Base-by-base conservation (phyloP, 64 coral and sea anemone species). In the Anthopleura sola region DNA sequence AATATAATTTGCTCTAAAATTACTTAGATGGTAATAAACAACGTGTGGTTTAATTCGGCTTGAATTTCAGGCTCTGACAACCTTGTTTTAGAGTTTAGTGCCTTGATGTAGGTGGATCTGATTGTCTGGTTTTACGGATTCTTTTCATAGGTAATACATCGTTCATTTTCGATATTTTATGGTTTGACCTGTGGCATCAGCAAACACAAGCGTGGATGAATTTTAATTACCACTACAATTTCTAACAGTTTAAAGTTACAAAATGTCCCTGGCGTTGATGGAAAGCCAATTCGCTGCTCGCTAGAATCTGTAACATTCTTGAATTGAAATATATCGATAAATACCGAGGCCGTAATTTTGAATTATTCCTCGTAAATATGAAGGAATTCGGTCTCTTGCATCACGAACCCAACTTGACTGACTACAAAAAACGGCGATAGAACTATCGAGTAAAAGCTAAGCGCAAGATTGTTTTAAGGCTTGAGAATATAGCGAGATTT, bases 111-210 rank as follows among this genome's bases (percentile, higher is more conserved):
- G 20, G 9, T 21, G 17, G 21, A 54, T 83, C 60, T 12, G 44
- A 53, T 34, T 55, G 49, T 36, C 2, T 36, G 53, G 21, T 89
- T 86, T 83, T 89, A 49, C 24, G 60, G 78, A 37, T 89, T 89
- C 60, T 68, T 66, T 89, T 89, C 87, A 90, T 84, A 75, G 84
- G 84, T 90, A 90, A 90, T 90, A 75, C 83, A 90, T 90, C 88
- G 88, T 90, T 90, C 88, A 56, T 90, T 90, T 90, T 90, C 88
- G 88, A 90, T 90, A 84, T 90, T 90, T 79, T 4, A 44, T 21
- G 76, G 76, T 46, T 79, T 79, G 76, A 79, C 76, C 76, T 79
- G 76, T 79, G 44, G 76, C 76, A 48, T 79, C 76, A 90, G 68
- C 88, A 2, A 78, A 84, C 82, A 64, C 44, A 83, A 79, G 76